phyloP scores from a whole-genome alignment of 2,113 vertebrate genomes.

The Pangasianodon hypophthalmus region DNA sequence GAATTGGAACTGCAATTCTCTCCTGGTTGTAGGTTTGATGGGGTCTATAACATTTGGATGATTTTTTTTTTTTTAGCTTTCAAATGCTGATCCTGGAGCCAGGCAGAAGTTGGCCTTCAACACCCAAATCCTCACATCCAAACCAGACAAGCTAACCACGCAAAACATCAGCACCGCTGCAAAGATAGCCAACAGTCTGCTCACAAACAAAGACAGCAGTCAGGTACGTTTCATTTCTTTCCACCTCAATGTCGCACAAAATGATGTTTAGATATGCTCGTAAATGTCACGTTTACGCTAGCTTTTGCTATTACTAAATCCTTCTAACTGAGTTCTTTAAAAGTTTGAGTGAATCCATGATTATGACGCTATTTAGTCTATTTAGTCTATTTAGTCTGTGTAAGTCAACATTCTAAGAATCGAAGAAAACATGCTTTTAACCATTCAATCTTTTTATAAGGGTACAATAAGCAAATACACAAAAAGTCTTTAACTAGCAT shows the following conservation, averaged over 20 bases:
- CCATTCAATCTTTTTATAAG: no score
- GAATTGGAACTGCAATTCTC: no score
- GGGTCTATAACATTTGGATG: not conserved
- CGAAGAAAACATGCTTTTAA: not conserved
- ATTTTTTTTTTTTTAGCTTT: not conserved
- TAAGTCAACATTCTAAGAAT: no score
- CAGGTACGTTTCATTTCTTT: not conserved
- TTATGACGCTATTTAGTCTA: not conserved
- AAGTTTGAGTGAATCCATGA: not conserved
- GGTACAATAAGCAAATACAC: not conserved
- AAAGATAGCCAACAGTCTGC: not conserved
- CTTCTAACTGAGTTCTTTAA: not conserved
- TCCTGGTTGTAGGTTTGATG: not conserved
- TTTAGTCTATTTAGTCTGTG: no score
- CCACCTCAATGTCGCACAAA: not conserved
- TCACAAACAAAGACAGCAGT: not conserved
- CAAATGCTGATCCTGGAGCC: fast-evolving
- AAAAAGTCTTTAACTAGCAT: no score
- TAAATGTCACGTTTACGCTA: not conserved
- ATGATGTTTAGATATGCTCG: not conserved
- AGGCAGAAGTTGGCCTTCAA: not conserved
- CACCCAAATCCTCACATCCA: not conserved
- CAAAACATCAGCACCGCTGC: not conserved
- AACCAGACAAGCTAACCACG: not conserved
- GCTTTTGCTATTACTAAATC: not conserved